These are phyloP conservation scores for Polyergus mexicanus DNA, from an alignment of 1,140 invertebrate species.

Conservation along the genomic window DNA sequence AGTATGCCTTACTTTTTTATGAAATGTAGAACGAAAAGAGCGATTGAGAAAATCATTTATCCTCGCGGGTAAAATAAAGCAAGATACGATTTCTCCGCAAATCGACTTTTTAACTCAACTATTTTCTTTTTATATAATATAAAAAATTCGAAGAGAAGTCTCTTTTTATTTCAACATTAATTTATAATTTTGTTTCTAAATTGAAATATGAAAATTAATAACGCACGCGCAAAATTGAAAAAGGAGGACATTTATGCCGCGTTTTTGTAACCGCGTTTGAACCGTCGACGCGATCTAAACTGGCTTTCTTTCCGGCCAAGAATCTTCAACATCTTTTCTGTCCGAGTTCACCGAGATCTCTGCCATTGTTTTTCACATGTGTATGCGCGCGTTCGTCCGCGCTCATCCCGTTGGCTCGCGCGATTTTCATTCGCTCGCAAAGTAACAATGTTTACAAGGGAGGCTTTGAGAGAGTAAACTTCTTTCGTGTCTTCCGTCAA, in stretches of 20 bases:
- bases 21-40: neutral
- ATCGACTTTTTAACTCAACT: neutral
- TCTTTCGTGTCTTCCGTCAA: slow-evolving; percentile 55
- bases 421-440: slow-evolving; percentile 50
- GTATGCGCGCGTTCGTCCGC: neutral
- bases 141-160: neutral
- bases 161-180: neutral
- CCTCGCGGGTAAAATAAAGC: neutral
- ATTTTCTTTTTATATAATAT: neutral
- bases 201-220: neutral
- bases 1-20: neutral
- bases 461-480: slow-evolving; percentile 60
- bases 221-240: neutral
- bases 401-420: slow-evolving; percentile 1
- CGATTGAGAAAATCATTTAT: neutral
- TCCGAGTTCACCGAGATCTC: slow-evolving; percentile 13
- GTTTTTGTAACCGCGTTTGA: neutral
- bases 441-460: slow-evolving; percentile 60
- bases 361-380: slow-evolving; percentile 21
- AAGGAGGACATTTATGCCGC: neutral
- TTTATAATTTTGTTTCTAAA: too few relatives aligned
- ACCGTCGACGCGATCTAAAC: neutral
- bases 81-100: neutral
- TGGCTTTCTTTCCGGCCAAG: slow-evolving; percentile 8
- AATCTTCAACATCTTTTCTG: slow-evolving; percentile 13